Evolutionary conservation across 2,888 invertebrate species (phyloP), one percentile per base, ranked within the genome.

Genomic region (Eugnorisma glareosa): DNA sequence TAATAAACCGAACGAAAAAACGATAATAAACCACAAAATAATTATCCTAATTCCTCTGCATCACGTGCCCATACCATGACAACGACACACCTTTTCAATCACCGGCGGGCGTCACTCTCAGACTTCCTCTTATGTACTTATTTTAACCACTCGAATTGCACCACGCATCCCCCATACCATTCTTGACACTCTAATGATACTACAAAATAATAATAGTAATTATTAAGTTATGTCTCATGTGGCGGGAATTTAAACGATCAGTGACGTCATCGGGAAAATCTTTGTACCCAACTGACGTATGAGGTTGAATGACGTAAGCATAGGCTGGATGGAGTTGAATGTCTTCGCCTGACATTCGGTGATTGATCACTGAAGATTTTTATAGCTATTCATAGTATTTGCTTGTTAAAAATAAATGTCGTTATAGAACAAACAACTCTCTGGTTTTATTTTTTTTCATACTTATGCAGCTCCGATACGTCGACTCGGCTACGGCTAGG

Each of bases 231-330:
- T 66, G 70, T 51, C 48, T 40, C 61, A 61, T 35, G 28, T 11
- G 18, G 24, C 67, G 67, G 70, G 43, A 74, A 48, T 66, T 40
- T 66, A 54, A 35, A 21, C 4, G 51, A 57, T 28, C n/a, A 10
- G 24, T 83, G 76, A 83, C 84, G 76, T 76, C 51, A 75, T 61
- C 45, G 45, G 68, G 40, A 40, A 75, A 75, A 71, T 67, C 45
- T 31, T 21, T 68, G 43, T n/a, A 24, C 24, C 31, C 68, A 5
- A 37, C 18, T 79, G 82, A 75, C 82, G 83, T 75, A 79, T 40
- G 15, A 57, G 40, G 67, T 31, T 67, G 67, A 37, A 59, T 79
- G 40, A 51, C 61, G 31, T 75, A 37, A 24, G 24, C 15, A 37
- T 40, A 68, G 43, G 31, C 37, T 63, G 83, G 75, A 79, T 73